Conservation (phyloP, 2,797 vertebrate genomes). For the Rallus crepitans region DNA sequence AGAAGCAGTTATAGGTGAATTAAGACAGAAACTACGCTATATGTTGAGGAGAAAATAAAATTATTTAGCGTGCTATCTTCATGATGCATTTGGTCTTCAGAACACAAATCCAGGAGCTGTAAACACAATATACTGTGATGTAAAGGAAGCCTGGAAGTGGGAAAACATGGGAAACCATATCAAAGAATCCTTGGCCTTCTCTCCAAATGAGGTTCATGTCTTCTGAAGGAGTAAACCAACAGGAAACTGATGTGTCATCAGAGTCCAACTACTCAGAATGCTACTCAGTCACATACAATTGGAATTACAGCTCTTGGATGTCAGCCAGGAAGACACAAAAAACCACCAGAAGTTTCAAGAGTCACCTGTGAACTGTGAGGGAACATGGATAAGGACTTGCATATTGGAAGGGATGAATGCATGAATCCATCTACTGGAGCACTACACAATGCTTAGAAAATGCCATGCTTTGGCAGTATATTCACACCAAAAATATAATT, state of each 20-base stretch:
- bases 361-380: background rate
- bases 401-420: accelerated
- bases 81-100: background rate
- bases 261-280: background rate
- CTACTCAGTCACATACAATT: background rate
- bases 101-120: background rate
- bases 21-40: background rate
- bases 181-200: accelerated
- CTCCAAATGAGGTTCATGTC: background rate
- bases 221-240: background rate
- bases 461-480: background rate
- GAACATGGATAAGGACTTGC: accelerated
- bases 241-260: background rate
- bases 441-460: background rate
- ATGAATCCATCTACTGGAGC: background rate
- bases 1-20: background rate
- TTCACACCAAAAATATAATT: background rate
- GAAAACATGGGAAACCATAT: accelerated
- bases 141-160: background rate
- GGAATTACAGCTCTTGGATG: background rate
- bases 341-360: background rate
- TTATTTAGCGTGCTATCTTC: background rate
- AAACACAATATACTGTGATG: accelerated
- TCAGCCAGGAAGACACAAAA: background rate
- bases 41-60: background rate